These are phyloP conservation scores for Crepidodera aurea DNA, from an alignment of 2,888 invertebrate species.

Conservation along the genomic window DNA sequence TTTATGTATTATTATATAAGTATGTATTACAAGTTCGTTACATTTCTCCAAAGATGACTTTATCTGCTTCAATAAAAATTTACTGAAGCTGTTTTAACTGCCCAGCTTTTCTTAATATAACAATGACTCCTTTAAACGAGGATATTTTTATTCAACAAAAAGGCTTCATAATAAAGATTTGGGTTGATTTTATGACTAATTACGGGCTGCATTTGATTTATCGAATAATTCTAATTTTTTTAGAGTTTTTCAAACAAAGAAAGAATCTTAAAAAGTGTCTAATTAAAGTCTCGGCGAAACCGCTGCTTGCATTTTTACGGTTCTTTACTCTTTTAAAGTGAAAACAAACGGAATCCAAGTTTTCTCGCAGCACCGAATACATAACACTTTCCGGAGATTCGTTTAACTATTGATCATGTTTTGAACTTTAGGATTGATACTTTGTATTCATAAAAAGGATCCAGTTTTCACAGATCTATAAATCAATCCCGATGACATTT, in stretches of 20 bases:
- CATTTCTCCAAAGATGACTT: too few relatives aligned
- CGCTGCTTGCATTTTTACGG: background rate
- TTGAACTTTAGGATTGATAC: slow-evolving; percentile 9
- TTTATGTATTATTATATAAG: too few relatives aligned
- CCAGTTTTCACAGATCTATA: slow-evolving; percentile 9
- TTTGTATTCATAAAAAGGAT: slow-evolving; percentile 15
- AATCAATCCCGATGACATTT: slow-evolving; percentile 13
- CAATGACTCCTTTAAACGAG: too few relatives aligned
- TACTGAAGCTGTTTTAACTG: too few relatives aligned
- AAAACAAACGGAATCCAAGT: background rate
- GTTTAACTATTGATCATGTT: slow-evolving; percentile 13
- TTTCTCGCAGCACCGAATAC: slow-evolving; percentile 2
- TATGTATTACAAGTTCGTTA: too few relatives aligned
- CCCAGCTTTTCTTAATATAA: too few relatives aligned
- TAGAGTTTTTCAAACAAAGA: too few relatives aligned
- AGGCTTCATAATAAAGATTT: too few relatives aligned
- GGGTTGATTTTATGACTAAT: too few relatives aligned
- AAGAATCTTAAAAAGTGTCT: background rate
- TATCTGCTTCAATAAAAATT: too few relatives aligned
- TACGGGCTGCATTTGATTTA: too few relatives aligned
- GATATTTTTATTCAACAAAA: too few relatives aligned
- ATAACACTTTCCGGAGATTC: background rate
- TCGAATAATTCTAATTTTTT: background rate
- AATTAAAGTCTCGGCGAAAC: background rate
- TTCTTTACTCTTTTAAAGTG: background rate